phyloP scores from a whole-genome alignment of 2,888 invertebrate genomes.

The Eupsilia transversa region DNA sequence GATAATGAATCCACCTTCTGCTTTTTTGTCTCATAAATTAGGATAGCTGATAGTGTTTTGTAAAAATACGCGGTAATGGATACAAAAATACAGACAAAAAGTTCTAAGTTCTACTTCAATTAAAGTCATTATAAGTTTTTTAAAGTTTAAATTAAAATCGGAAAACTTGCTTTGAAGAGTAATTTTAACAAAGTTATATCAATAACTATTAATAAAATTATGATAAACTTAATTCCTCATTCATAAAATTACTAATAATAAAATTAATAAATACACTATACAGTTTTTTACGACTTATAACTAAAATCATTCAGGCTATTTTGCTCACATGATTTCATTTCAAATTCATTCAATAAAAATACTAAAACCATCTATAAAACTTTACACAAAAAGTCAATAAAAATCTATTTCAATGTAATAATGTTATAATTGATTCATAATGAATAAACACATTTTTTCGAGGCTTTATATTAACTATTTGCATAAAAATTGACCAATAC shows the following conservation, averaged over 20 bases:
- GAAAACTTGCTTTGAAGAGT: neutral
- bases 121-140: neutral
- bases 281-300: neutral
- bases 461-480: slow-evolving; percentile 41
- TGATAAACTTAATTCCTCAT: too few relatives aligned
- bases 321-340: neutral
- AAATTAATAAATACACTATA: neutral
- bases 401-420: slow-evolving; percentile 3
- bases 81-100: neutral
- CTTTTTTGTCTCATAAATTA: slow-evolving; percentile 29
- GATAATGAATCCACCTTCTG: slow-evolving; percentile 5
- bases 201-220: too few relatives aligned
- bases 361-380: slow-evolving; percentile 18
- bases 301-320: slow-evolving; percentile 3
- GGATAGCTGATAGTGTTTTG: slow-evolving; percentile 30
- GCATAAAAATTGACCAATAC: slow-evolving; percentile 47
- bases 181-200: too few relatives aligned
- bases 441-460: slow-evolving; percentile 35
- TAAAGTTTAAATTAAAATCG: neutral
- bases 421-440: slow-evolving; percentile 27
- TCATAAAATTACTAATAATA: too few relatives aligned
- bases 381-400: slow-evolving; percentile 24
- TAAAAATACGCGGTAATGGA: slow-evolving; percentile 24
- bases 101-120: neutral
- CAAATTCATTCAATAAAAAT: slow-evolving; percentile 13